Percentiles rank a stretch among this genome's conserved stretches.
Conservation (phyloP, 37 sponge, comb jelly and placozoan species). For the Crambe crambe region DNA sequence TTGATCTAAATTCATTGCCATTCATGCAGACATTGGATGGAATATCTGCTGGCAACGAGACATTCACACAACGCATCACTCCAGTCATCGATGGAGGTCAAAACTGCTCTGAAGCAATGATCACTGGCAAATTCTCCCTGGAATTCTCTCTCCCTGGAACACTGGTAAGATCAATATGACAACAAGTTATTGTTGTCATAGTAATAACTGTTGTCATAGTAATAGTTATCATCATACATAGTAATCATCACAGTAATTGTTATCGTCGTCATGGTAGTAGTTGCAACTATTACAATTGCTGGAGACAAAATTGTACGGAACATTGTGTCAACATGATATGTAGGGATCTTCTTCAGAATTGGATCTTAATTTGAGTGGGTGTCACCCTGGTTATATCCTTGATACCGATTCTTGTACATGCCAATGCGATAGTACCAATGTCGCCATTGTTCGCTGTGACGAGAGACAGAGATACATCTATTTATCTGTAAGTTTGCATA, state of each 20-base stretch:
- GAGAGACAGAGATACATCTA: constrained; percentile 52
- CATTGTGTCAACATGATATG: no score
- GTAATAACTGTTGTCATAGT: no score
- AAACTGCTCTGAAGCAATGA: background rate
- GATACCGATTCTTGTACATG: constrained; percentile 16
- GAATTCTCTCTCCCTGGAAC: constrained; percentile 74
- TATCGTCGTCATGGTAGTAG: no score
- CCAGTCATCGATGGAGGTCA: background rate
- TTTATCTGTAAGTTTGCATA: constrained; percentile 49
- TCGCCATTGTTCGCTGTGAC: constrained; percentile 56
- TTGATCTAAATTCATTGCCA: no score
- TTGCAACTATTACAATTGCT: no score
- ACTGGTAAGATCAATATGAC: constrained; percentile 52
- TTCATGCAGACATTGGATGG: constrained; percentile 57
- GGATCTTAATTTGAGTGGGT: constrained; percentile 25
- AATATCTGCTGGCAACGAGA: constrained; percentile 59
- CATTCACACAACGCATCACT: constrained; percentile 47
- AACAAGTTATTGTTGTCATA: no score
- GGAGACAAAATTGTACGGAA: no score
- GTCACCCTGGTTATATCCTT: constrained; percentile 70
- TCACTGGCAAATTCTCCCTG: constrained; percentile 8
- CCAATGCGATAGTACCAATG: constrained; percentile 21
- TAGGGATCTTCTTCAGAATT: constrained; percentile 15
- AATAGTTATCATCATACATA: no score
- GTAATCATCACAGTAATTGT: no score